Percentiles rank a stretch among this genome's conserved stretches.
Evolutionary conservation across 2,113 vertebrate genomes (phyloP).

Genomic region (Thamnophis sirtalis): DNA sequence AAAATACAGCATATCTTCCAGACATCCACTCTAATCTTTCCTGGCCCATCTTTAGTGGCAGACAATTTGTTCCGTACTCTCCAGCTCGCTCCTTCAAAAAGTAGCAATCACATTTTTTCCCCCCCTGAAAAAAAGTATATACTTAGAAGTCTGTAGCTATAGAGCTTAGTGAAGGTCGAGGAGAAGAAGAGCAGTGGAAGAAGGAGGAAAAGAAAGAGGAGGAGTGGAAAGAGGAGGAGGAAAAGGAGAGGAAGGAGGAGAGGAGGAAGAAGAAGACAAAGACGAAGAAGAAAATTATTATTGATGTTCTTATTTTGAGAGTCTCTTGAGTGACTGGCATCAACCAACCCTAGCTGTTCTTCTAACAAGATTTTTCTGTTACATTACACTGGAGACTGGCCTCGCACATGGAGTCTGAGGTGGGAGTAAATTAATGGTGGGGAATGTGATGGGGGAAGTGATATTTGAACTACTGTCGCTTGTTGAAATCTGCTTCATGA

Average conservation of each 20-base stretch:
- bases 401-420: background rate
- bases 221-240: background rate
- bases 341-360: background rate
- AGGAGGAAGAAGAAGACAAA: too few relatives aligned
- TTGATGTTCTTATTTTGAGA: background rate
- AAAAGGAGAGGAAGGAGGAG: too few relatives aligned
- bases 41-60: accelerated
- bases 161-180: background rate
- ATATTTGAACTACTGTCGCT: background rate
- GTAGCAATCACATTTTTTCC: background rate
- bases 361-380: constrained; percentile 8
- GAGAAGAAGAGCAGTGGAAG: background rate
- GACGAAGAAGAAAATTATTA: background rate
- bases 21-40: constrained; percentile 1
- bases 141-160: background rate
- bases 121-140: background rate
- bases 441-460: background rate
- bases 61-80: background rate
- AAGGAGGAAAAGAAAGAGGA: background rate
- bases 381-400: background rate
- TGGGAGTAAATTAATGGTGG: background rate
- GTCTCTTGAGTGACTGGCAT: accelerated
- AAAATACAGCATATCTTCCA: background rate
- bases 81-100: background rate
- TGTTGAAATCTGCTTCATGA: background rate